Percentiles rank a stretch among this genome's conserved stretches.
phyloP scores from a whole-genome alignment of 2,888 invertebrate genomes.

The Reticulitermes lucifugus region DNA sequence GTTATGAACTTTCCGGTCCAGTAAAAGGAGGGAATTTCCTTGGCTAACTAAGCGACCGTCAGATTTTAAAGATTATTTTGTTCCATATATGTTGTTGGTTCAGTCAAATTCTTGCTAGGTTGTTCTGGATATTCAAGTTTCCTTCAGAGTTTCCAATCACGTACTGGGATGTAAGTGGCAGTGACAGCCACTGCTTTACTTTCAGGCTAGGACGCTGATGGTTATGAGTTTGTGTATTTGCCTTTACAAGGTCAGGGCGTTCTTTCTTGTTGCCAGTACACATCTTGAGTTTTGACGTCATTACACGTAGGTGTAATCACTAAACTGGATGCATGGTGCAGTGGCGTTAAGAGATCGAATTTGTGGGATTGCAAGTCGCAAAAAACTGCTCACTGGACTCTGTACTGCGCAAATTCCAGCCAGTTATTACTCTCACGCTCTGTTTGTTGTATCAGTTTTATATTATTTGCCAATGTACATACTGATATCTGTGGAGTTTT shows the following conservation, averaged over 20 bases:
- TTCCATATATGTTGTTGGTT: no score
- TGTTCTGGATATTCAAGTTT: not conserved
- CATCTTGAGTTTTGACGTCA: no score
- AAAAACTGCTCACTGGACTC: not conserved
- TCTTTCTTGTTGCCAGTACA: no score
- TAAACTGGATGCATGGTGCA: not conserved
- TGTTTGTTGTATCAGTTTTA: not conserved
- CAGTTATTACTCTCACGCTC: not conserved
- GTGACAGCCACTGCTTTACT: not conserved
- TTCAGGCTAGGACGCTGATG: not conserved
- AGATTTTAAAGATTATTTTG: no score
- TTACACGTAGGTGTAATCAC: no score
- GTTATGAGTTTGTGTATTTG: not conserved
- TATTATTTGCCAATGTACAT: conserved; percentile 1
- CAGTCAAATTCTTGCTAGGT: not conserved
- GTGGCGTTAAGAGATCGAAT: not conserved
- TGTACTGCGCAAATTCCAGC: not conserved
- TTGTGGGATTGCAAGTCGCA: not conserved
- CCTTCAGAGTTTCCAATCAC: not conserved
- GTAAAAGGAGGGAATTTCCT: no score
- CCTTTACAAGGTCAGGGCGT: no score
- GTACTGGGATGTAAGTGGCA: no score
- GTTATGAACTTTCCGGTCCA: no score
- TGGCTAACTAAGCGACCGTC: no score
- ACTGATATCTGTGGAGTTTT: not conserved